Conservation (phyloP, 2,113 vertebrate genomes). For the Steatornis caripensis region DNA sequence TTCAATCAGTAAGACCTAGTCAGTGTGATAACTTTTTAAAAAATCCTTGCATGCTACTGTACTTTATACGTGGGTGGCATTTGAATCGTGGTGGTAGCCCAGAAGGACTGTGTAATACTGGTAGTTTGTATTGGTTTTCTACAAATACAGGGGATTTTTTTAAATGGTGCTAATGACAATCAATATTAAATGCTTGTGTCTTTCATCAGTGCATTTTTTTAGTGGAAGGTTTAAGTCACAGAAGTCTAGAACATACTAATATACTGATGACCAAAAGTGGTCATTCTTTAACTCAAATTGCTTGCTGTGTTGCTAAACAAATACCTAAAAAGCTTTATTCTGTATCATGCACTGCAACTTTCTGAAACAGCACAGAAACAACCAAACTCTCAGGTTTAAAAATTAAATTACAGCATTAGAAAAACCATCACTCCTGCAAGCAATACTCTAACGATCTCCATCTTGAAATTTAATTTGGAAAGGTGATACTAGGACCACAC, state of each 20-base stretch:
- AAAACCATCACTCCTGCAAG: background rate
- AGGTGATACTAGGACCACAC: background rate
- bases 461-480: constrained; percentile 10
- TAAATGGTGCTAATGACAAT: background rate
- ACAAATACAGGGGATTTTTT: background rate
- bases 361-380: background rate
- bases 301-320: background rate
- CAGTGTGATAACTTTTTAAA: background rate
- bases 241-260: background rate
- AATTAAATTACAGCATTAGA: background rate
- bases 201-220: background rate
- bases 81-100: background rate
- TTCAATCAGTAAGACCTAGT: background rate
- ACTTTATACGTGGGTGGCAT: background rate
- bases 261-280: background rate
- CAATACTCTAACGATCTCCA: background rate
- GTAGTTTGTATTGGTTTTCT: background rate
- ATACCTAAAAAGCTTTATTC: background rate
- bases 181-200: background rate
- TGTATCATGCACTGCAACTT: background rate
- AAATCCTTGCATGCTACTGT: background rate
- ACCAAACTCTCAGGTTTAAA: background rate
- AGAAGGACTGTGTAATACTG: background rate
- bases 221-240: background rate
- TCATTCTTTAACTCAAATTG: background rate